Percentiles rank a stretch among this genome's conserved stretches.
Conservation (phyloP, 2,113 vertebrate genomes). For the Rhinopithecus roxellana region DNA sequence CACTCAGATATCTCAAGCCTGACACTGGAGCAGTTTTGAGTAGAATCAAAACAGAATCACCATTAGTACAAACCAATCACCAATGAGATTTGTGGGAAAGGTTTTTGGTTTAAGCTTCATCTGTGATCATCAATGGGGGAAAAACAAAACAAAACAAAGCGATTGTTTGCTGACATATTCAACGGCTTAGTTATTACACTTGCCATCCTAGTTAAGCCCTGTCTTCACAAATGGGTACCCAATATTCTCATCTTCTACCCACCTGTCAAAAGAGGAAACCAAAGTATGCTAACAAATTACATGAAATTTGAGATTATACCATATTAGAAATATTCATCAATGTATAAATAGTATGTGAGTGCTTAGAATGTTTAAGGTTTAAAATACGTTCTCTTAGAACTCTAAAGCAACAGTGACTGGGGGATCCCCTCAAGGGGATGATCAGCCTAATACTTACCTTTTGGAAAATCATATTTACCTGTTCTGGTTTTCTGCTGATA, state of each 20-base stretch:
- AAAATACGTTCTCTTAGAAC: neutral
- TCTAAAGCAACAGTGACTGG: neutral
- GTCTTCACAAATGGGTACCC: neutral
- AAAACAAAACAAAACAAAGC: neutral
- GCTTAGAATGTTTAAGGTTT: neutral
- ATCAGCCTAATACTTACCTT: constrained; percentile 61
- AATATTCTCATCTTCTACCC: neutral
- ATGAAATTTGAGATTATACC: neutral
- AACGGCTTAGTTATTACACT: neutral
- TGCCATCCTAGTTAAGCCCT: no score
- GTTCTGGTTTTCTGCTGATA: constrained; percentile 98
- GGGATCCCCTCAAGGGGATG: neutral
- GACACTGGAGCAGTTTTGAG: neutral
- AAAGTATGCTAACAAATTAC: neutral
- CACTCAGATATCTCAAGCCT: neutral
- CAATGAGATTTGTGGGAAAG: neutral
- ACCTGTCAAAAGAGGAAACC: neutral
- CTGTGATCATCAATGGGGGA: neutral
- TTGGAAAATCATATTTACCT: constrained; percentile 85
- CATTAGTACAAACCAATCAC: neutral
- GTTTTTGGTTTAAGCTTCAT: neutral
- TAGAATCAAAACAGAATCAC: neutral
- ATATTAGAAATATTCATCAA: neutral
- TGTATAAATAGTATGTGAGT: neutral
- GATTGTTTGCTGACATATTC: neutral